Percentiles rank a stretch among this genome's conserved stretches.
phyloP scores from a whole-genome alignment of 2,888 invertebrate genomes.

The Lasiommata megera region DNA sequence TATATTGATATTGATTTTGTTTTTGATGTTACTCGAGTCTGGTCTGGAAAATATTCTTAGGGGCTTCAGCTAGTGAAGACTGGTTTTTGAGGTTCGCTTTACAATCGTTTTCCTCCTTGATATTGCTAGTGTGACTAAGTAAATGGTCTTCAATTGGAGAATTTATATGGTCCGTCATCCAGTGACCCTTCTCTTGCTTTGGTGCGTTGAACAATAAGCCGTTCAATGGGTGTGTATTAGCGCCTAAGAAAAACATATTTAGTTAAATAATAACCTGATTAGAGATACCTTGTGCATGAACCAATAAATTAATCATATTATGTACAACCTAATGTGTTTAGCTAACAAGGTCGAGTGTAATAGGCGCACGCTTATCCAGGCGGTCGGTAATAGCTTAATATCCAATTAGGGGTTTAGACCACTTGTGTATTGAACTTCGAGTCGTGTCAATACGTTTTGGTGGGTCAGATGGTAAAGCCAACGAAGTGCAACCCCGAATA shows the following conservation, averaged over 20 bases:
- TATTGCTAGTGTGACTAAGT: too few relatives aligned
- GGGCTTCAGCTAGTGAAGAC: too few relatives aligned
- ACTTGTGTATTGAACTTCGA: conserved; percentile 74
- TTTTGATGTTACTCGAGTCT: too few relatives aligned
- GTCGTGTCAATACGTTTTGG: conserved; percentile 66
- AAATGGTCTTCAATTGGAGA: too few relatives aligned
- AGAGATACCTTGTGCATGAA: conserved; percentile 5
- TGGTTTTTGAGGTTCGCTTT: too few relatives aligned
- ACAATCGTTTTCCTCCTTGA: too few relatives aligned
- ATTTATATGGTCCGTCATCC: too few relatives aligned
- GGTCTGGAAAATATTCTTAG: too few relatives aligned
- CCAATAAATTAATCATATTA: conserved; percentile 23
- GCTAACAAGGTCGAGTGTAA: conserved; percentile 26
- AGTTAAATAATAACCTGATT: conserved; percentile 4
- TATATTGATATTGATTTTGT: too few relatives aligned
- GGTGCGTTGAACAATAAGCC: too few relatives aligned
- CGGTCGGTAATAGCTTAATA: conserved; percentile 51
- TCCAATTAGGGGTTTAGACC: conserved; percentile 68
- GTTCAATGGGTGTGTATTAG: too few relatives aligned
- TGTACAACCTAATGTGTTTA: conserved; percentile 22
- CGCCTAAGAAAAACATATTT: neutral
- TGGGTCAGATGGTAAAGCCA: conserved; percentile 74
- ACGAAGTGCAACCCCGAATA: conserved; percentile 74
- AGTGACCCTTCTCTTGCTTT: too few relatives aligned
- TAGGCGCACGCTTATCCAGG: conserved; percentile 34